phyloP scores from a whole-genome alignment of 2,113 vertebrate species.

The Malurus elegans region DNA sequence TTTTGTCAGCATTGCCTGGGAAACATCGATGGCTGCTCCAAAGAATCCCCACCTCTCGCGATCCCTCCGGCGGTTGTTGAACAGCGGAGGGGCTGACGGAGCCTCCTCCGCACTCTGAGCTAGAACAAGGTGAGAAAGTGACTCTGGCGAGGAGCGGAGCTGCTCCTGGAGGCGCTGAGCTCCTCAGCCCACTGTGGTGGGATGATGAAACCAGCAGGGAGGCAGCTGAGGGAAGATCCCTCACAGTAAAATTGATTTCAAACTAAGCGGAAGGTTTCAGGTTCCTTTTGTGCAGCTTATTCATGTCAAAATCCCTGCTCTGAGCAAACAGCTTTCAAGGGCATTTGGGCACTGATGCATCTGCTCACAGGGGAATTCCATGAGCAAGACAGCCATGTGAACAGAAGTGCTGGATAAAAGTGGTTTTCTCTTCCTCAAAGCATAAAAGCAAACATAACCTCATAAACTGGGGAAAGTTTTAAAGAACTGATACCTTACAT shows the following conservation, averaged over 20 bases:
- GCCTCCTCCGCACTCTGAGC: not conserved
- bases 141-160: not conserved
- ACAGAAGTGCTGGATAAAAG: not conserved
- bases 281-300: not conserved
- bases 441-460: not conserved
- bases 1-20: constrained; percentile 60
- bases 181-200: not conserved
- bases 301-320: not conserved
- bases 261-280: not conserved
- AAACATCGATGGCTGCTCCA: constrained; percentile 37
- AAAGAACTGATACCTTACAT: not conserved
- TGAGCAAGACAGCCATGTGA: rapidly evolving
- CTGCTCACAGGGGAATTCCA: not conserved
- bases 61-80: not conserved
- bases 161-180: not conserved
- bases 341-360: not conserved
- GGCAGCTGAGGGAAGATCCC: not conserved
- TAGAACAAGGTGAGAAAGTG: not conserved
- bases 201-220: not conserved
- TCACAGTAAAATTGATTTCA: not conserved
- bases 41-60: constrained; percentile 30
- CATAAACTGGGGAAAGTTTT: not conserved
- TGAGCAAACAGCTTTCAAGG: not conserved
- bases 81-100: not conserved
- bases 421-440: not conserved